Conservation (phyloP, 2,888 invertebrate genomes). For the Xylota sylvarum region DNA sequence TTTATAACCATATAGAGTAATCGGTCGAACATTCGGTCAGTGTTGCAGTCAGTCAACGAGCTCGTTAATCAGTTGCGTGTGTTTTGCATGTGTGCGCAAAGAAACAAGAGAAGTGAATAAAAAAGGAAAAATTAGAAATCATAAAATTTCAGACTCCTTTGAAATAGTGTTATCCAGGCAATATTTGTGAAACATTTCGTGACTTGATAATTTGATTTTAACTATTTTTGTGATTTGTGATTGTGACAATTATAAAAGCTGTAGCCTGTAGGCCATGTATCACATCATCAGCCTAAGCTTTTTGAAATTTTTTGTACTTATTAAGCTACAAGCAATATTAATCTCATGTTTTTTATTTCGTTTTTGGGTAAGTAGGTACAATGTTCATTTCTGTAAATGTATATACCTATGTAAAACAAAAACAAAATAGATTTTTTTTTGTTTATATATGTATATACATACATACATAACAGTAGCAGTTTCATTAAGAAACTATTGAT, state of each 20-base stretch:
- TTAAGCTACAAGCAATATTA: constrained; percentile 13
- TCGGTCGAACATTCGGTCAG: constrained; percentile 40
- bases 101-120: not conserved
- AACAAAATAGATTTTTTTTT: not conserved
- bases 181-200: not conserved
- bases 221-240: constrained; percentile 13
- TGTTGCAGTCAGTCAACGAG: constrained; percentile 1
- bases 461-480: not conserved
- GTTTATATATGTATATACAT: not conserved
- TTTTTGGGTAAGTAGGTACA: constrained; percentile 15
- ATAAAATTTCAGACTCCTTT: not conserved
- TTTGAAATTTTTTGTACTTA: constrained; percentile 7
- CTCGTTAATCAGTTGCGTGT: constrained; percentile 9
- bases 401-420: not conserved
- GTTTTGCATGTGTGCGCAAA: constrained; percentile 9
- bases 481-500: not conserved
- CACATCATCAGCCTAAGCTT: constrained; percentile 39
- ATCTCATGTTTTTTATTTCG: constrained; percentile 20
- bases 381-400: not conserved
- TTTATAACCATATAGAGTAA: constrained; percentile 51
- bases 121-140: not conserved
- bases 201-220: not conserved
- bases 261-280: constrained; percentile 43
- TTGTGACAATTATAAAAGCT: constrained; percentile 26
- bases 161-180: not conserved